These are phyloP conservation scores for Eublepharis macularius DNA, from an alignment of 2,113 vertebrate species.

Conservation along the genomic window DNA sequence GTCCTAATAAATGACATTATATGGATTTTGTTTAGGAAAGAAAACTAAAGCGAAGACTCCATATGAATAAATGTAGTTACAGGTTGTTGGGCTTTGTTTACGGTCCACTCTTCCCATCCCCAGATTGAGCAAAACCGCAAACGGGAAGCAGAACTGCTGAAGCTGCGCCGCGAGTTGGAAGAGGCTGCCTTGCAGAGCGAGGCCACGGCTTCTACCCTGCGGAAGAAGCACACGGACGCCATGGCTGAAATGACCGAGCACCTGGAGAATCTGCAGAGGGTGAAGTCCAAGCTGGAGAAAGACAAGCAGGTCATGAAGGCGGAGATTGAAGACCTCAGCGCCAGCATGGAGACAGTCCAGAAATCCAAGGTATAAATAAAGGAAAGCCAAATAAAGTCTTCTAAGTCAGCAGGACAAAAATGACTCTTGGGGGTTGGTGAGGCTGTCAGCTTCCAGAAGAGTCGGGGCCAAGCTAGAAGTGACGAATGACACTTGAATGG, in stretches of 20 bases:
- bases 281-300: constrained; percentile 73
- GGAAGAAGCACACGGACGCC: constrained; percentile 69
- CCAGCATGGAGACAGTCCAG: constrained; percentile 61
- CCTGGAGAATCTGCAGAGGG: constrained; percentile 71
- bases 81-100: background rate
- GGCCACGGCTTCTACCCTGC: constrained; percentile 53
- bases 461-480: no score
- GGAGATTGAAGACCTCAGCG: constrained; percentile 70
- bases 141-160: constrained; percentile 70
- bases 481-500: no score
- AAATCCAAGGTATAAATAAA: constrained; percentile 66
- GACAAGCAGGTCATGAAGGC: constrained; percentile 76
- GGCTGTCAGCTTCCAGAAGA: no score
- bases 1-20: no score
- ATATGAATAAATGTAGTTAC: no score
- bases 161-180: constrained; percentile 72
- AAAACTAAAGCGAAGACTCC: no score
- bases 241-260: constrained; percentile 72
- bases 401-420: background rate
- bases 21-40: no score
- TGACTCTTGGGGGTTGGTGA: no score
- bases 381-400: background rate
- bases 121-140: constrained; percentile 77
- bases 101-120: background rate
- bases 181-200: constrained; percentile 69